Evolutionary conservation across 64 coral and sea anemone genomes (phyloP), one percentile per base, ranked within the genome.

Genomic region (Cladopsammia gracilis): DNA sequence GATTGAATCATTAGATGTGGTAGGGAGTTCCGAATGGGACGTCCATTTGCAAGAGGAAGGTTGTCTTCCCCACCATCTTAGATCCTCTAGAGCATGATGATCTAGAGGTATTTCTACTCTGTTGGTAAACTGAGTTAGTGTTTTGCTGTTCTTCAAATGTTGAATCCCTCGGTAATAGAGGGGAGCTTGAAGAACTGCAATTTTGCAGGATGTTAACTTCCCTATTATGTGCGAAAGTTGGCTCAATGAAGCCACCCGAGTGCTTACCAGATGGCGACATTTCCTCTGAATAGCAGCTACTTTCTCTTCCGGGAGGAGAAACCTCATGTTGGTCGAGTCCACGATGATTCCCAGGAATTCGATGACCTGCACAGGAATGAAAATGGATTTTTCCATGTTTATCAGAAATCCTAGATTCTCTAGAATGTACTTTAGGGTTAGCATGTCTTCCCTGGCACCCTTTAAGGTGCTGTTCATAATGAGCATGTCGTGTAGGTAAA

Each of bases 151-250:
- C 62, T 79, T 90, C 59, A 62, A 47, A 52, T 78, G 58, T 70
- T 90, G 75, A 14, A 89, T 59, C 25, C 52, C 58, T 9, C 19
- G 58, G 34, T 58, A 90, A 69, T 90, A 43, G 24, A 90, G 76
- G 3, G 86, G 48, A 22, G 72, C 72, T 48, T 71, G 73, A 76
- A 62, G 58, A 60, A 77, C 71, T 48, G 87, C 87, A 22, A 22
- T 45, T 45, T 43, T 78, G 57, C 48, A 75, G 25, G 71, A 71
- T 8, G 87, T 89, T 3, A 89, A 48, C 73, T 89, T 89, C 10
- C 87, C 52, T 76, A 77, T 77, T 10, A 89, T 47, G 3, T 89
- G 87, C 9, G 85, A 89, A 14, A 89, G 87, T 75, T 89, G 51
- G 23, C 52, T 58, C n/a, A 61, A 19, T 43, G 71, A 89, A 19